Conservation (phyloP, 2,113 vertebrate genomes). For the Lycocorax pyrrhopterus region DNA sequence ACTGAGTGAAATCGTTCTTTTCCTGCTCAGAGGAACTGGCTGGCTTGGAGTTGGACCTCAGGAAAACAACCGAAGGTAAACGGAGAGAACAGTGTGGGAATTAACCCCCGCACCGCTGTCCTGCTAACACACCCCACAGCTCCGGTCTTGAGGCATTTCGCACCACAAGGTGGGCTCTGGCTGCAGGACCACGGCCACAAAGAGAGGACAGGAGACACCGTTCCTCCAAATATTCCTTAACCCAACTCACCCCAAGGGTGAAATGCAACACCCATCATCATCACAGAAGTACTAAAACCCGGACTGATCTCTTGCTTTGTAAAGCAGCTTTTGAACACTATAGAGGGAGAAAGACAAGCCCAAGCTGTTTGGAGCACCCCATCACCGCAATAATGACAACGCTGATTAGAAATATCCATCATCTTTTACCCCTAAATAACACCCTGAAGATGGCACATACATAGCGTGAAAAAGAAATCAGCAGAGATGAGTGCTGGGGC, state of each 20-base stretch:
- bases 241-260: background rate
- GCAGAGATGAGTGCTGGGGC: background rate
- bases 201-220: fast-evolving
- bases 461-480: background rate
- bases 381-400: background rate
- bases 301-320: background rate
- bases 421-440: background rate
- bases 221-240: background rate
- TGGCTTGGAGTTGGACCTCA: background rate
- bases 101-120: background rate
- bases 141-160: fast-evolving
- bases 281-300: background rate
- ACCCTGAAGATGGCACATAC: background rate
- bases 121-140: background rate
- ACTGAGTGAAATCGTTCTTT: background rate
- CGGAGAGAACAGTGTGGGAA: background rate
- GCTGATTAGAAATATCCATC: background rate
- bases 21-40: background rate
- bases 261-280: background rate
- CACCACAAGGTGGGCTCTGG: fast-evolving
- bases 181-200: fast-evolving
- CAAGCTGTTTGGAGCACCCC: background rate
- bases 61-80: constrained; percentile 1
- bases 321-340: background rate
- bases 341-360: background rate